These are phyloP conservation scores for Brachystomella parvula DNA, from an alignment of 1,140 invertebrate genomes.

Conservation along the genomic window DNA sequence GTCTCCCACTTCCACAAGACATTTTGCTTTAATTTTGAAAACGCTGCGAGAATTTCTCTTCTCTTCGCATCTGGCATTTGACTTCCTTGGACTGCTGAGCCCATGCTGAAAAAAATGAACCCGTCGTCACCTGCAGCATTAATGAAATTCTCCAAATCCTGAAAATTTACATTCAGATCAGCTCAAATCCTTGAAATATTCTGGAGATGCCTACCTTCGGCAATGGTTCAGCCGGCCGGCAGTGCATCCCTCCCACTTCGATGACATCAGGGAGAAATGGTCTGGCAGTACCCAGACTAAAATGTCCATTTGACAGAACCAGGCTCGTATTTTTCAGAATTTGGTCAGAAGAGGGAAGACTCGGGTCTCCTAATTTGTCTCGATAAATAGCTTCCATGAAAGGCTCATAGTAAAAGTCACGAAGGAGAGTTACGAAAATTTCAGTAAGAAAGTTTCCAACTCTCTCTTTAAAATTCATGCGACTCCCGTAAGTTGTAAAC, in stretches of 20 bases:
- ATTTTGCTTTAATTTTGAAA: constrained; percentile 48
- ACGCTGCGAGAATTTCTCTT: constrained; percentile 19
- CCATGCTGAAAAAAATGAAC: constrained; percentile 63
- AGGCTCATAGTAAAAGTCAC: constrained; percentile 16
- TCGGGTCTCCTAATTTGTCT: constrained; percentile 34
- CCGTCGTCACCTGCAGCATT: constrained; percentile 47
- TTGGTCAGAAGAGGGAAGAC: constrained; percentile 45
- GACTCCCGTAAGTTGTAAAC: background rate
- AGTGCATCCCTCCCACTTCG: constrained; percentile 50
- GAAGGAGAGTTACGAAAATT: constrained; percentile 34
- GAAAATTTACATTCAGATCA: constrained; percentile 7
- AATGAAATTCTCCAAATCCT: constrained; percentile 36
- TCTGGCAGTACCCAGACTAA: constrained; percentile 46
- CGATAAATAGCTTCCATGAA: constrained; percentile 28
- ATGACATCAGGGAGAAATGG: constrained; percentile 47
- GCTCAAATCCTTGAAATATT: background rate
- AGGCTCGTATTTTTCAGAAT: constrained; percentile 47
- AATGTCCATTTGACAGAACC: constrained; percentile 52
- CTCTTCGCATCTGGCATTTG: constrained; percentile 19
- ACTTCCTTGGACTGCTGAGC: constrained; percentile 41
- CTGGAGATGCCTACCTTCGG: constrained; percentile 24
- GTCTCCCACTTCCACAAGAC: constrained; percentile 66
- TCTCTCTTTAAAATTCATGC: constrained; percentile 26
- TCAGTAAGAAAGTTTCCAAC: constrained; percentile 4
- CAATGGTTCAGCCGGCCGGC: constrained; percentile 23